Percentiles rank a stretch among this genome's conserved stretches.
Conservation (phyloP, 2,797 vertebrate species). For the Antrozous pallidus region DNA sequence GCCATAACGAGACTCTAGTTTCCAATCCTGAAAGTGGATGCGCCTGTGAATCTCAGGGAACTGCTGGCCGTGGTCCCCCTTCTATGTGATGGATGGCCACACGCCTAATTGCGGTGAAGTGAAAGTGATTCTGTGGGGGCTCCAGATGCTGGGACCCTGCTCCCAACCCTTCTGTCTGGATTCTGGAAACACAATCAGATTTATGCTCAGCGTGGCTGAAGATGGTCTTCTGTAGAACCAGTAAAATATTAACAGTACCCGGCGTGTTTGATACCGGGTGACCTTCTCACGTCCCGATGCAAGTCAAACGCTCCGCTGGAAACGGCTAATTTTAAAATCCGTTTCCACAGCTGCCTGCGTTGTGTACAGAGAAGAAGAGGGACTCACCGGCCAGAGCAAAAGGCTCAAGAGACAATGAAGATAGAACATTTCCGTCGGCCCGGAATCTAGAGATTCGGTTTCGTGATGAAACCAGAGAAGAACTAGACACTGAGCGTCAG, state of each 20-base stretch:
- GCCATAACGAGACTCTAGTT: neutral
- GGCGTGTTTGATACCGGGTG: conserved; percentile 29
- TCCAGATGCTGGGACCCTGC: neutral
- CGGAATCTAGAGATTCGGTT: conserved; percentile 36
- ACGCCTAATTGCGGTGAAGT: neutral
- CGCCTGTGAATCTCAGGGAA: neutral
- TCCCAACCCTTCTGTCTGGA: neutral
- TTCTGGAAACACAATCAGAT: neutral
- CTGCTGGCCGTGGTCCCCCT: neutral
- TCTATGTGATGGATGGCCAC: neutral
- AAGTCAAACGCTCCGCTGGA: conserved; percentile 10
- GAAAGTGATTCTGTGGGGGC: neutral
- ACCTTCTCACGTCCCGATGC: neutral
- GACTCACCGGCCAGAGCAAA: neutral
- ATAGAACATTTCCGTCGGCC: neutral
- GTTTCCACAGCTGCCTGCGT: neutral
- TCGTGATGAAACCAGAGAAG: conserved; percentile 26
- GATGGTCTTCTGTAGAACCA: neutral
- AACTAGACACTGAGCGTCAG: conserved; percentile 6
- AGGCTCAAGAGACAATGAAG: conserved; percentile 22
- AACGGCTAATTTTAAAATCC: conserved; percentile 31
- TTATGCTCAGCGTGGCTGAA: conserved; percentile 17
- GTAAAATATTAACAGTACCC: conserved; percentile 44
- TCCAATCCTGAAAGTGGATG: neutral
- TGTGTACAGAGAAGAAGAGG: neutral